A percentile compares a stretch with the other conserved stretches of the same genome.
These are phyloP conservation scores for Ridgeia piscesae DNA, from an alignment of 1,140 invertebrate genomes.

Conservation along the genomic window DNA sequence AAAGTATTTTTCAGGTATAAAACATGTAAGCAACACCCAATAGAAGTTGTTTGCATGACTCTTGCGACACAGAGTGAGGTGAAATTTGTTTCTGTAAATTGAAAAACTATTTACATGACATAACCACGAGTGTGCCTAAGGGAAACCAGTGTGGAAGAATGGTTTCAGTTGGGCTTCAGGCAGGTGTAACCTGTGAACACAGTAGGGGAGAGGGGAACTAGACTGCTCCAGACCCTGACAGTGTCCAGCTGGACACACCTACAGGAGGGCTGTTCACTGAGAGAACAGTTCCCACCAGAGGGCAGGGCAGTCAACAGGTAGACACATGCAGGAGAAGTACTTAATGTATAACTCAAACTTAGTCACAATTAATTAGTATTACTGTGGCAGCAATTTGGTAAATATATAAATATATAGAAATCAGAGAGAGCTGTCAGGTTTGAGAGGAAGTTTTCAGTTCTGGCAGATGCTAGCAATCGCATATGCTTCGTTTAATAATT, in stretches of 20 bases:
- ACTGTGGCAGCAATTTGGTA: no score
- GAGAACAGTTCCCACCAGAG: no score
- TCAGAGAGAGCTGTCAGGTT: no score
- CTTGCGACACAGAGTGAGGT: background rate
- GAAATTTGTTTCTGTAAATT: background rate
- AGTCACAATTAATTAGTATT: no score
- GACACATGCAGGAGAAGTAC: no score
- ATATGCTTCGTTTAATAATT: no score
- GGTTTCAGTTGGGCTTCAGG: background rate
- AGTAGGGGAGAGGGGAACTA: background rate
- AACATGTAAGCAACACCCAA: background rate
- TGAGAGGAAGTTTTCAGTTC: no score
- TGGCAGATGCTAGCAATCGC: no score
- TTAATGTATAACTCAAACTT: no score
- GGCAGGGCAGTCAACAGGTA: no score
- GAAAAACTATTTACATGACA: background rate
- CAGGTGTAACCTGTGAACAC: background rate
- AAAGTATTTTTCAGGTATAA: background rate
- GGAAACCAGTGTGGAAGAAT: background rate
- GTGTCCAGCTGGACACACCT: background rate
- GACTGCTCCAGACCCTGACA: background rate
- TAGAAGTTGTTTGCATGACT: background rate
- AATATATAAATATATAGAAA: no score
- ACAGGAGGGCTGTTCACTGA: no score
- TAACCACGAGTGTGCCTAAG: background rate